A percentile compares a stretch with the other conserved stretches of the same genome.
Conservation (phyloP, 2,797 vertebrate species). For the Epinephelus coioides region DNA sequence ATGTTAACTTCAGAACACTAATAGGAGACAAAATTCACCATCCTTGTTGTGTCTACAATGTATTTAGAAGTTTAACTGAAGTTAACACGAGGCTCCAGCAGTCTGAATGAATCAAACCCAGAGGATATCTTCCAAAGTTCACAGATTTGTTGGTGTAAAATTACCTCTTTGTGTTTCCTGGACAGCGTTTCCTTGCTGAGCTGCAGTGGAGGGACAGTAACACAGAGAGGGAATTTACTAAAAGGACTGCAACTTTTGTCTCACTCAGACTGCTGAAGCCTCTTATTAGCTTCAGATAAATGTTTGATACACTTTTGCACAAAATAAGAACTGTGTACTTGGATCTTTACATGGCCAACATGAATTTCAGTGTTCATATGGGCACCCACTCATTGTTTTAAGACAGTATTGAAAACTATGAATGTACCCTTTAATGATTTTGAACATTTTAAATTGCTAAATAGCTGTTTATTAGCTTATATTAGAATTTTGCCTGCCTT, state of each 20-base stretch:
- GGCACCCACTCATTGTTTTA: no score
- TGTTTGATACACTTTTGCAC: background rate
- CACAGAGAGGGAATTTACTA: background rate
- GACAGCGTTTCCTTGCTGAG: background rate
- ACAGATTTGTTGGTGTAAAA: background rate
- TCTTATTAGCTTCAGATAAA: background rate
- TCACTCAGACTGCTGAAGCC: background rate
- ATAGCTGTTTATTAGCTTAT: no score
- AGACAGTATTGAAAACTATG: no score
- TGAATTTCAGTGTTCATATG: background rate
- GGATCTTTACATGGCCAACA: background rate
- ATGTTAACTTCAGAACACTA: no score
- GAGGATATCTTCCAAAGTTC: background rate
- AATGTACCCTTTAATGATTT: no score
- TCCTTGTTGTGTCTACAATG: no score
- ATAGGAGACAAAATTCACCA: no score
- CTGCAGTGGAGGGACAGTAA: background rate
- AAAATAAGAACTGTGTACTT: background rate
- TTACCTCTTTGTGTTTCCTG: background rate
- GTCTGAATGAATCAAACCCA: background rate
- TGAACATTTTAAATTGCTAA: background rate
- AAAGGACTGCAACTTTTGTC: background rate
- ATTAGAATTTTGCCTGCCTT: background rate
- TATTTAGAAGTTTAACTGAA: no score
- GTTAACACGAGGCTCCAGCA: no score